Evolutionary conservation across 2,888 invertebrate genomes (phyloP).

Genomic region (Acleris laterana): DNA sequence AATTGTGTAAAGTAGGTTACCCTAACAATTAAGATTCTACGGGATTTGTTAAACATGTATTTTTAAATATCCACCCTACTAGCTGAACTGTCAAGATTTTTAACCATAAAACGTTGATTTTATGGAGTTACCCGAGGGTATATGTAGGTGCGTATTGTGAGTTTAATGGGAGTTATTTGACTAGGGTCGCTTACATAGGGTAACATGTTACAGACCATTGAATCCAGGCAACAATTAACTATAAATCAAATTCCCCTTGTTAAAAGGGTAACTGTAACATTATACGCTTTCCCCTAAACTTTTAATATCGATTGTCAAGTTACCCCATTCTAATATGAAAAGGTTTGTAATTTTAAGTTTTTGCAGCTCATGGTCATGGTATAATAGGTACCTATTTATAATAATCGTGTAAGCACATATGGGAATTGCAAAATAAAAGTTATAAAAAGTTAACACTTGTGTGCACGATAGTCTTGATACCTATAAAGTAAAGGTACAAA

Average conservation of each 20-base stretch:
- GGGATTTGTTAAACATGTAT: no score
- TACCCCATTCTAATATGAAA: constrained; percentile 22
- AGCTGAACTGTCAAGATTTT: no score
- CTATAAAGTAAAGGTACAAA: no score
- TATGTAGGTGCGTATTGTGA: background rate
- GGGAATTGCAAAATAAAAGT: background rate
- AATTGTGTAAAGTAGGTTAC: no score
- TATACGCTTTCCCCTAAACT: constrained; percentile 29
- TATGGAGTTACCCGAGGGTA: background rate
- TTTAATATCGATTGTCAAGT: constrained; percentile 38
- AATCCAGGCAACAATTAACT: constrained; percentile 58
- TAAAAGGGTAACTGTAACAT: constrained; percentile 46
- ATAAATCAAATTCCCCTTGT: constrained; percentile 54
- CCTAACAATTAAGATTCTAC: no score
- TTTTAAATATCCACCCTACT: no score
- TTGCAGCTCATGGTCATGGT: no score
- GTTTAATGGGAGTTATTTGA: constrained; percentile 2
- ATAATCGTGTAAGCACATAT: no score
- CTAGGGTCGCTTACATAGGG: constrained; percentile 14
- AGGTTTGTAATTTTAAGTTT: no score
- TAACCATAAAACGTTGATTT: no score
- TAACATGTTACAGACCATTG: constrained; percentile 65
- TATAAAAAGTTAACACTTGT: constrained; percentile 8
- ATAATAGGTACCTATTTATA: no score
- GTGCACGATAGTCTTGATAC: constrained; percentile 2